These are phyloP conservation scores for Gorilla gorilla DNA, from an alignment of 2,113 vertebrate genomes.

Conservation along the genomic window DNA sequence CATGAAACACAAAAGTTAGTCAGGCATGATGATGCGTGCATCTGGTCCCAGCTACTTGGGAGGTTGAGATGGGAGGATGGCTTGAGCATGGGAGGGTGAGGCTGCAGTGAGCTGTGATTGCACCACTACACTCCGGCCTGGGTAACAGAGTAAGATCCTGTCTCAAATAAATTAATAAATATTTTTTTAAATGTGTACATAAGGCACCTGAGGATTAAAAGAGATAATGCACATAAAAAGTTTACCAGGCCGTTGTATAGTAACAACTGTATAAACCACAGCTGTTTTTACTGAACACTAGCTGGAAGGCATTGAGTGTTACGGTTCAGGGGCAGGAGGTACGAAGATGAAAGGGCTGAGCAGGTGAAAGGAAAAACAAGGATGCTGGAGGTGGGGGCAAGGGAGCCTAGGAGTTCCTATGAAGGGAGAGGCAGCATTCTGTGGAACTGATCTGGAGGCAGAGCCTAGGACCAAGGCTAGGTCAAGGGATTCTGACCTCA, in stretches of 20 bases:
- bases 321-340: background rate
- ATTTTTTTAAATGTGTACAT: background rate
- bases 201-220: background rate
- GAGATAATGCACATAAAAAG: background rate
- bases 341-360: background rate
- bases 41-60: too few species aligned
- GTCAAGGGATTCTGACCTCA: background rate
- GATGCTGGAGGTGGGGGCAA: background rate
- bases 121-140: too few species aligned
- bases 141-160: too few species aligned
- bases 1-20: too few species aligned
- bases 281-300: background rate
- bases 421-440: background rate
- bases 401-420: background rate
- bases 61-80: too few species aligned
- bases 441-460: background rate
- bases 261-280: slow-evolving; percentile 24
- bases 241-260: background rate
- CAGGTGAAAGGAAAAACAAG: background rate
- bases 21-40: too few species aligned
- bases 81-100: too few species aligned
- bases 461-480: background rate
- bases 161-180: too few species aligned
- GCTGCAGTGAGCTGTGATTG: too few species aligned
- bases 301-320: background rate